A percentile compares a stretch with the other conserved stretches of the same genome.
Conservation (phyloP, 2,797 vertebrate genomes). For the Macropodus opercularis region DNA sequence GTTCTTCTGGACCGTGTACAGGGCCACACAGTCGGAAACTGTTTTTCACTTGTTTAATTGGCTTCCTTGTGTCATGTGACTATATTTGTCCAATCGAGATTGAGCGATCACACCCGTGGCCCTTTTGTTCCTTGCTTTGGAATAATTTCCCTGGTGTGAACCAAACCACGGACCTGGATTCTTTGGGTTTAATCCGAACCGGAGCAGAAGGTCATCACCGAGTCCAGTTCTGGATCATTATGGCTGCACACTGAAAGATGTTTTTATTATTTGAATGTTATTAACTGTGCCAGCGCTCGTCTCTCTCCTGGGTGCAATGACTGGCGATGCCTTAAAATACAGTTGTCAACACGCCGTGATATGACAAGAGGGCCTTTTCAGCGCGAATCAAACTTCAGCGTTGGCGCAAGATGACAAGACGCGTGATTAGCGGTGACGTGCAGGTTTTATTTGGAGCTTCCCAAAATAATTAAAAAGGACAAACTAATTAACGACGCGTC, state of each 20-base stretch:
- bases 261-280: conserved; percentile 22
- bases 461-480: conserved; percentile 49
- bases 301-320: conserved; percentile 23
- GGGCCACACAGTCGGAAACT: too few species aligned
- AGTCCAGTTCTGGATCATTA: background rate
- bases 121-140: too few species aligned
- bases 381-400: conserved; percentile 8
- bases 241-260: background rate
- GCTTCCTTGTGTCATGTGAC: too few species aligned
- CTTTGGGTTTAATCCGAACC: too few species aligned
- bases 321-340: conserved; percentile 11
- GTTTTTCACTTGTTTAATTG: too few species aligned
- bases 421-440: conserved; percentile 35
- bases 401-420: conserved; percentile 13
- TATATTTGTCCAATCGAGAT: too few species aligned
- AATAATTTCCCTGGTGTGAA: too few species aligned
- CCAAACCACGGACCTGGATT: too few species aligned
- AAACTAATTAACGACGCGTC: conserved; percentile 58
- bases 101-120: too few species aligned
- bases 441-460: conserved; percentile 30
- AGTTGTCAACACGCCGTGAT: conserved; percentile 21
- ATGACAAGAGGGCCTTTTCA: conserved; percentile 9
- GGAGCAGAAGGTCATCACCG: background rate
- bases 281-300: conserved; percentile 11
- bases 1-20: too few species aligned